These are phyloP conservation scores for Taxidea taxus DNA, from an alignment of 2,113 vertebrate genomes.

Conservation along the genomic window DNA sequence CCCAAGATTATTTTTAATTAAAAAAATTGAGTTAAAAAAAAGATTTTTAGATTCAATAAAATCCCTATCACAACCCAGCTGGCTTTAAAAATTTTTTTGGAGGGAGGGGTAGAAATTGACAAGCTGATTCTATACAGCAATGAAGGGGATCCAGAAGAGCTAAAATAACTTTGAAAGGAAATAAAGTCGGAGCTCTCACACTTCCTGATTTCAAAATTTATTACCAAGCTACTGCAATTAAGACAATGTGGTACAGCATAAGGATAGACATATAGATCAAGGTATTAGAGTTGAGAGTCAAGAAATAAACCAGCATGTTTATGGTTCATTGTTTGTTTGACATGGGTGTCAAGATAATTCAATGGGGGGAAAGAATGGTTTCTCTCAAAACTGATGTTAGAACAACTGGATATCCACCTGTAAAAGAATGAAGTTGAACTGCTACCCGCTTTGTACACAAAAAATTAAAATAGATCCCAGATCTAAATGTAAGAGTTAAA, in stretches of 20 bases:
- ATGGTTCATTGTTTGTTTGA: neutral
- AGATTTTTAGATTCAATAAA: neutral
- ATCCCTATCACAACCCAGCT: neutral
- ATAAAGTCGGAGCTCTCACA: neutral
- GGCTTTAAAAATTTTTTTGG: neutral
- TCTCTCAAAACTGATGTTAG: neutral
- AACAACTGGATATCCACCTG: neutral
- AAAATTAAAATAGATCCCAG: neutral
- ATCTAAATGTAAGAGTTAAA: neutral
- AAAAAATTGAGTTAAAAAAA: no score
- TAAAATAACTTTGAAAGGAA: neutral
- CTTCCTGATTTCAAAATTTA: neutral
- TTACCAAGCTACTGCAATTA: neutral
- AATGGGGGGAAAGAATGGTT: neutral
- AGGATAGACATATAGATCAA: neutral
- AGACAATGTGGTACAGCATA: neutral
- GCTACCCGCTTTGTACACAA: neutral
- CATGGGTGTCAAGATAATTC: neutral
- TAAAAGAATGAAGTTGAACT: neutral
- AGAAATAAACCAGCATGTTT: neutral
- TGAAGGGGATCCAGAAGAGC: neutral
- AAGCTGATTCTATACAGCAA: neutral
- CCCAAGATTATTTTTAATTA: no score
- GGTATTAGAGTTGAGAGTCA: neutral
- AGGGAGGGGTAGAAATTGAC: neutral